These are phyloP conservation scores for Pelvicachromis taeniatus DNA, from an alignment of 2,113 vertebrate species.

Conservation along the genomic window DNA sequence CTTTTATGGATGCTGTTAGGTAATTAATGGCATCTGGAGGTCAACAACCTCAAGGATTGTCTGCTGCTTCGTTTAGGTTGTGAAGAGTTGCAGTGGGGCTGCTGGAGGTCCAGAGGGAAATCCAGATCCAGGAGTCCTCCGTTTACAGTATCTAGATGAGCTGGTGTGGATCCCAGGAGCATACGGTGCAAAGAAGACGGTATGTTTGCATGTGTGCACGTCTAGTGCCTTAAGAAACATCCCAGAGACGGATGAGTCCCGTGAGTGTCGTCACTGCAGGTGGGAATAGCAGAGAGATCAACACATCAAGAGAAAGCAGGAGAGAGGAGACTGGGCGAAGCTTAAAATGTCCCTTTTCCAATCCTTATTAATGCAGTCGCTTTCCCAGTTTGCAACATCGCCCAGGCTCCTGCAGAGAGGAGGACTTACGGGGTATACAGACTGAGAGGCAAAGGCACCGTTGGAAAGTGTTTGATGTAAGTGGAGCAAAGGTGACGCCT, in stretches of 20 bases:
- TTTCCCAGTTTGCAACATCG: conserved; percentile 21
- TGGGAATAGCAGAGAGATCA: conserved; percentile 36
- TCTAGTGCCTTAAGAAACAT: conserved; percentile 22
- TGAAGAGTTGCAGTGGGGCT: not conserved
- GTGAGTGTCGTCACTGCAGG: not conserved
- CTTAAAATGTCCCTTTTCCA: conserved; percentile 11
- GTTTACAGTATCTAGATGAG: conserved; percentile 38
- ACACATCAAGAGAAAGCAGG: conserved; percentile 26
- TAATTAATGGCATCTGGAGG: conserved; percentile 26
- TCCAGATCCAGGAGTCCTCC: not conserved
- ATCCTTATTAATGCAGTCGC: not conserved
- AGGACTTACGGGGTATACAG: conserved; percentile 33
- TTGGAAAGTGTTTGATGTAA: conserved; percentile 30
- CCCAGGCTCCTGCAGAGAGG: conserved; percentile 28
- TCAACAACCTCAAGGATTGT: conserved; percentile 19
- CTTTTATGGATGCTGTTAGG: not conserved
- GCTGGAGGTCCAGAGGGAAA: conserved; percentile 16
- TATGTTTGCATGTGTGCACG: conserved; percentile 4
- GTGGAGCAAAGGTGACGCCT: conserved; percentile 42
- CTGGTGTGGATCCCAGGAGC: not conserved
- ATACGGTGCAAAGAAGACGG: conserved; percentile 18
- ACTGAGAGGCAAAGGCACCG: conserved; percentile 13
- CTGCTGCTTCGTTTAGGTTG: not conserved
- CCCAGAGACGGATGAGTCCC: conserved; percentile 30
- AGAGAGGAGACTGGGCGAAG: not conserved